These are phyloP conservation scores for Patella vulgata DNA, from an alignment of 1,140 invertebrate genomes.

Conservation along the genomic window DNA sequence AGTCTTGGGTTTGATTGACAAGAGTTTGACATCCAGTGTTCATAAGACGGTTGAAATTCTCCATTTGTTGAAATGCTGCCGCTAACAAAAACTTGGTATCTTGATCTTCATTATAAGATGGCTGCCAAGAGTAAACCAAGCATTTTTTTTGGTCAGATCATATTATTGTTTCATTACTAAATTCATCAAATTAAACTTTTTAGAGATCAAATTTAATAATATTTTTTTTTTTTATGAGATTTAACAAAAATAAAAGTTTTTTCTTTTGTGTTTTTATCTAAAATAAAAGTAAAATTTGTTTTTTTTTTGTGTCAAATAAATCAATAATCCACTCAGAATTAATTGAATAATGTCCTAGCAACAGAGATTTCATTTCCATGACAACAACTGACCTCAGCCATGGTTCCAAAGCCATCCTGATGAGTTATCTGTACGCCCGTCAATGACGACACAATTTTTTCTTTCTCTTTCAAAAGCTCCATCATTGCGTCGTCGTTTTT, in stretches of 20 bases:
- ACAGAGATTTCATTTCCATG: not conserved
- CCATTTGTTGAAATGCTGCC: not conserved
- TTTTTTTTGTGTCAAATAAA: too few relatives aligned
- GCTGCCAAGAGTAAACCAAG: constrained; percentile 1
- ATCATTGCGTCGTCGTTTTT: constrained; percentile 26
- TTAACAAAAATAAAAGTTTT: not conserved
- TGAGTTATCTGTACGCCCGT: constrained; percentile 12
- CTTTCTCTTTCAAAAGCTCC: constrained; percentile 28
- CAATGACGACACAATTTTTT: constrained; percentile 30
- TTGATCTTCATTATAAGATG: not conserved
- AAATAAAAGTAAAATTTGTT: too few relatives aligned
- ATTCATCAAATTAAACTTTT: too few relatives aligned
- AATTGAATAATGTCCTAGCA: too few relatives aligned
- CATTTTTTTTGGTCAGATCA: not conserved
- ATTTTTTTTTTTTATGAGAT: not conserved
- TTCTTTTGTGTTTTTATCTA: too few relatives aligned
- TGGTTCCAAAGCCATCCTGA: constrained; percentile 5
- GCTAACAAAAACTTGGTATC: not conserved
- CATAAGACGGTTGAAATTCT: not conserved
- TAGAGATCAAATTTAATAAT: not conserved
- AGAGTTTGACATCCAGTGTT: not conserved
- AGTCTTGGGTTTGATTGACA: too few relatives aligned
- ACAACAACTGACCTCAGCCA: constrained; percentile 23
- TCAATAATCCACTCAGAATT: too few relatives aligned
- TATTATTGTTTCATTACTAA: too few relatives aligned